Evolutionary conservation across 2,113 vertebrate genomes (phyloP), one percentile per base, ranked within the genome.

Genomic region (Odobenus rosmarus): DNA sequence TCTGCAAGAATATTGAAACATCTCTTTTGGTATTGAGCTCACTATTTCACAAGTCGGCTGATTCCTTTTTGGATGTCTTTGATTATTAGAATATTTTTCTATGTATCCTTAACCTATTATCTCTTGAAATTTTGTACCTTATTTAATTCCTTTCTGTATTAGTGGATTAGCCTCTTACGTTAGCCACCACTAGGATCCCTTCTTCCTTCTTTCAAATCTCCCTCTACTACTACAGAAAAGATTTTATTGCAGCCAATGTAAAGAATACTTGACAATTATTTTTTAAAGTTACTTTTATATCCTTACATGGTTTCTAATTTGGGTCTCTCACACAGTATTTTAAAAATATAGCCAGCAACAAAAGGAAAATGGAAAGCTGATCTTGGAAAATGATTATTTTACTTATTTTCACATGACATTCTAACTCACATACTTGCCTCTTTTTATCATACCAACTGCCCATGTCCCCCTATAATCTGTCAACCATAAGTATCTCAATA

Each of bases 291-390:
- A 46, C 19, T 95, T 7, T 83, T 92, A 59, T 31, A 62, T 90
- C 28, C 95, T 94, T 39, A 62, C 59, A 74, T 95, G 55, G 18
- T 77, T 96, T 94, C 69, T 92, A 53, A 93, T 92, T 95, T 46
- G 77, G 26, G 9, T 93, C 28, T 92, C 3, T 67, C 26, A 84
- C 42, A 88, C 9, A 74, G 84, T 90, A 93, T 92, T 94, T 89
- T 93, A 59, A 97, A 97, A 72, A 28, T 59, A 31, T 88, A 97
- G 19, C 36, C 42, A 97, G 5, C 96, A 93, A 74, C 36, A 89
- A 95, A 76, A 49, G 23, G 87, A 31, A 94, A 79, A 51, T 93
- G 7, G 39, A 96, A 90, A 97, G 4, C 5, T 82, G 85, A 82
- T 81, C 61, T 82, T 74, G 23, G 95, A 96, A 96, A 93, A 36